Evolutionary conservation across 2,113 vertebrate genomes (phyloP), one percentile per base, ranked within the genome.

Genomic region (Perca flavescens): DNA sequence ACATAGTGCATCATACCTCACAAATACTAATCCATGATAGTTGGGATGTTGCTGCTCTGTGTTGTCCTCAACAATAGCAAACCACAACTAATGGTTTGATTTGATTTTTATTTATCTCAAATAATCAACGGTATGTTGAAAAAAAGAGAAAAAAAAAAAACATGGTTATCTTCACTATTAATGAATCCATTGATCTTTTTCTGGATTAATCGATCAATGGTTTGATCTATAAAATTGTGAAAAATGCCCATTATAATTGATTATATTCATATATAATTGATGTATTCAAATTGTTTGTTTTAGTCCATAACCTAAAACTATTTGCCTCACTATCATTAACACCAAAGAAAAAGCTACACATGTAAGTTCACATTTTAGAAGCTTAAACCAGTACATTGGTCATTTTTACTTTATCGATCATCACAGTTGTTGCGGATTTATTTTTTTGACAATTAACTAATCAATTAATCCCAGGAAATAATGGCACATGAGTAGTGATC

Each of bases 1-100:
- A 50, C 60, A 31, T 16, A 4, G 47, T 86, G 74, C 77, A 74
- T 53, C 67, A 78, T 89, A 86, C 82, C 88, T 90, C 89, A 87
- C 68, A 52, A 65, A 50, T 73, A 50, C 53, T 75, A 4, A 22
- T 54, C 22, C 70, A 53, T 36, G 12, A 40, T 22, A 5, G 50
- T 53, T 40, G 54, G 60, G 52, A 21, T 25, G 71, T 53, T 63
- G 14, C 17, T 22, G 58, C 46, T 61, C 62, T 57, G 43, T 36
- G 17, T 56, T 40, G 22, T 36, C 28, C 22, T 73, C 53, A 34
- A 22, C 28, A 82, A 49, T 46, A 47, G 34, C 60, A 72, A 4
- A 36, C 50, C 31, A 15, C 36, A 50, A 22, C 46, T 69, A 15
- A 62, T 13, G 10, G 10, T 43, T 43, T 43, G 40, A 11, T 43